Percentiles rank a stretch among this genome's conserved stretches.
phyloP scores from a whole-genome alignment of 2,888 invertebrate species.

The Norana najaformis region DNA sequence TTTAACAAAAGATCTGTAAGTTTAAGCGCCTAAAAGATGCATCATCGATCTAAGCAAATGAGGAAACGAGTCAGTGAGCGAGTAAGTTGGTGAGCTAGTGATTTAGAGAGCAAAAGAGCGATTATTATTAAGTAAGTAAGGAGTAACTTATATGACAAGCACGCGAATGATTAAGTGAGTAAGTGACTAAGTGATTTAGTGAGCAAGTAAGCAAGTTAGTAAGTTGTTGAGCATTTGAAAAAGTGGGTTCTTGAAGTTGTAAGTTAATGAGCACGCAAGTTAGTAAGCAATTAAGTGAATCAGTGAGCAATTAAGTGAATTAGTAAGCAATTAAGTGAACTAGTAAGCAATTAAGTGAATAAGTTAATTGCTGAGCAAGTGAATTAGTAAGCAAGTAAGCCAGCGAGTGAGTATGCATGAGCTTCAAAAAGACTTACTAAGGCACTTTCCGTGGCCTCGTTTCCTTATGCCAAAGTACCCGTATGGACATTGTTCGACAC shows the following conservation, averaged over 20 bases:
- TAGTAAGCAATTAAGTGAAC: background rate
- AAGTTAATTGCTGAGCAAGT: background rate
- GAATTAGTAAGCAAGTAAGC: background rate
- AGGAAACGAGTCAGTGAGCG: no score
- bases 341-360: background rate
- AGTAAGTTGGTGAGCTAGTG: no score
- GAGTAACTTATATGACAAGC: background rate
- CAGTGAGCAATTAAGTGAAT: background rate
- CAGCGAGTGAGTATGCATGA: background rate
- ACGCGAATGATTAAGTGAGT: background rate
- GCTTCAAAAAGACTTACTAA: background rate
- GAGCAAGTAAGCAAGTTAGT: background rate
- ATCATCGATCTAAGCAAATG: no score
- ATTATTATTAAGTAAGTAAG: background rate
- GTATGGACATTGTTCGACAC: conserved; percentile 32
- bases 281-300: background rate
- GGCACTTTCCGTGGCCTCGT: conserved; percentile 23
- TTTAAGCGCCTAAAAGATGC: no score
- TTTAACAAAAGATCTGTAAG: no score
- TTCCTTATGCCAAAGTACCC: conserved; percentile 31
- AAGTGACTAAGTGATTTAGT: background rate
- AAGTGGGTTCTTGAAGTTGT: background rate
- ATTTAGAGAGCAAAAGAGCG: no score
- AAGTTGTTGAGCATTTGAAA: background rate
- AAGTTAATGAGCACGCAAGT: background rate